Conservation (phyloP, 1,140 invertebrate genomes). For the Plutomurus gul region DNA sequence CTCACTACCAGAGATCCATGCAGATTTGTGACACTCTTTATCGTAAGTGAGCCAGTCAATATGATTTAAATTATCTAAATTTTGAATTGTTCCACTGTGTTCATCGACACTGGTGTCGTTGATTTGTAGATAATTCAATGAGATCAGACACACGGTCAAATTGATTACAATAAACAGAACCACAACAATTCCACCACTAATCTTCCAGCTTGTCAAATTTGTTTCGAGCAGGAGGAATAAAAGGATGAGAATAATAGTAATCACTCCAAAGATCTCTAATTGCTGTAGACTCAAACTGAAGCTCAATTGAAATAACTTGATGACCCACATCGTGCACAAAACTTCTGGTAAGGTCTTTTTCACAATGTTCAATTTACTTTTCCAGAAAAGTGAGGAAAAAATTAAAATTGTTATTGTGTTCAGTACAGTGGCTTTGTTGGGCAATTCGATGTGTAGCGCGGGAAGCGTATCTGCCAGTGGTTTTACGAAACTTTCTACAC, state of each 20-base stretch:
- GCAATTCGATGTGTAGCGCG: neutral
- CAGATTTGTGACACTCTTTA: slow-evolving; percentile 31
- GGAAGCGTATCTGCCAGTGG: neutral
- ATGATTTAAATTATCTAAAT: neutral
- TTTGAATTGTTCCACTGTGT: neutral
- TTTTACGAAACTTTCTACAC: neutral
- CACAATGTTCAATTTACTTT: neutral
- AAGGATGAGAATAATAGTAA: too few relatives aligned
- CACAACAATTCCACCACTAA: too few relatives aligned
- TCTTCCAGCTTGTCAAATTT: too few relatives aligned
- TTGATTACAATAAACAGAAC: too few relatives aligned
- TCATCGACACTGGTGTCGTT: neutral
- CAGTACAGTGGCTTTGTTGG: neutral
- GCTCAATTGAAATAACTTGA: neutral
- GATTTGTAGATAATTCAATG: neutral
- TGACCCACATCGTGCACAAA: neutral
- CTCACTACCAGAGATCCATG: slow-evolving; percentile 37
- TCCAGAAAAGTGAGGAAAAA: neutral
- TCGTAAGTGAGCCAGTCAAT: slow-evolving; percentile 43
- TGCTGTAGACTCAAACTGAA: neutral
- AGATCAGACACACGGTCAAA: too few relatives aligned
- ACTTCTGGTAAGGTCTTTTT: slow-evolving; percentile 29
- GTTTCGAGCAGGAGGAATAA: too few relatives aligned
- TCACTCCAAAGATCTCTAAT: neutral
- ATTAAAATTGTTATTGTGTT: neutral